A percentile compares a stretch with the other conserved stretches of the same genome.
phyloP scores from a whole-genome alignment of 2,113 vertebrate genomes.

The Caretta caretta region DNA sequence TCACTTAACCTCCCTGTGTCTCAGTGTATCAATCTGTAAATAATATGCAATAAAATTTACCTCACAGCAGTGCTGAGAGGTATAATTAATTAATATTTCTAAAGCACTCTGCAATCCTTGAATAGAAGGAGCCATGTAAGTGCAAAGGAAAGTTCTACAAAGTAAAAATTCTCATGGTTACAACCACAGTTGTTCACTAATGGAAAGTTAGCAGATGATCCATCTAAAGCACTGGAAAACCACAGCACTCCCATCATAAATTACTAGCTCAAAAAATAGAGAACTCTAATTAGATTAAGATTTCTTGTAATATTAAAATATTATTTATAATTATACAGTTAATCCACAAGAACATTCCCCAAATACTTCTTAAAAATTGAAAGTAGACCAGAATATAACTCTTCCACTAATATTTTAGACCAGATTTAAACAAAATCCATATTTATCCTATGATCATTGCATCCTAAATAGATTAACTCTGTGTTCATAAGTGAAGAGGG shows the following conservation, averaged over 20 bases:
- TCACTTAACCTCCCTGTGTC: background rate
- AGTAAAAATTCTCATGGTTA: constrained; percentile 20
- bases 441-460: constrained; percentile 14
- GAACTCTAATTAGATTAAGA: constrained; percentile 50
- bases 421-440: constrained; percentile 46
- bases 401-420: constrained; percentile 34
- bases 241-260: constrained; percentile 3
- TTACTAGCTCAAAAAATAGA: constrained; percentile 29
- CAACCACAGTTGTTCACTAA: constrained; percentile 18
- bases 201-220: background rate
- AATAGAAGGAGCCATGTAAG: constrained; percentile 4
- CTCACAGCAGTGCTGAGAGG: background rate
- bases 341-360: constrained; percentile 44
- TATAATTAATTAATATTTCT: background rate
- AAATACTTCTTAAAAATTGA: constrained; percentile 48
- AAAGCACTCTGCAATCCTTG: constrained; percentile 4
- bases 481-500: background rate
- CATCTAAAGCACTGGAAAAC: constrained; percentile 13
- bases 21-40: background rate
- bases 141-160: background rate
- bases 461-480: background rate
- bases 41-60: background rate
- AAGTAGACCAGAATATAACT: constrained; percentile 37
- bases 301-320: constrained; percentile 41
- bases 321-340: constrained; percentile 62